These are phyloP conservation scores for Anguilla anguilla DNA, from an alignment of 2,797 vertebrate genomes.

Conservation along the genomic window DNA sequence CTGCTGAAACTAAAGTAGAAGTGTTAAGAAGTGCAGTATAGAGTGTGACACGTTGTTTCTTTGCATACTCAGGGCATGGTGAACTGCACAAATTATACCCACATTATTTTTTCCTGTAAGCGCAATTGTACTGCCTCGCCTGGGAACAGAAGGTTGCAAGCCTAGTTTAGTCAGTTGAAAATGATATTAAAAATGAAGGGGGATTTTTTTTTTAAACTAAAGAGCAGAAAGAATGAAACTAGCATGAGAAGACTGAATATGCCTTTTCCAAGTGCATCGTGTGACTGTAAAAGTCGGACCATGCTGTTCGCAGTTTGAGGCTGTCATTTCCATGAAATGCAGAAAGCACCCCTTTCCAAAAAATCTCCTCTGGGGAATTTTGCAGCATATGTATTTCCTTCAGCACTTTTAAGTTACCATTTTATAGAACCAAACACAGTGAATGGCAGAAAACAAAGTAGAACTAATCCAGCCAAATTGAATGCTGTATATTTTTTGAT, in stretches of 20 bases:
- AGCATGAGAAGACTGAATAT: slow-evolving; percentile 20
- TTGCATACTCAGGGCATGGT: neutral
- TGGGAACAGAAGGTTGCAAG: neutral
- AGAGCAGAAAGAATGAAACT: slow-evolving; percentile 1
- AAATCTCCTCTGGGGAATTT: slow-evolving; percentile 15
- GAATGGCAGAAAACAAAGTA: slow-evolving; percentile 42
- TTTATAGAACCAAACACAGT: slow-evolving; percentile 33
- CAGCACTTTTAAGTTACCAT: slow-evolving; percentile 43
- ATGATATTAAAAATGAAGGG: neutral
- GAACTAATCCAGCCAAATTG: slow-evolving; percentile 21
- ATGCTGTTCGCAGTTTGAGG: slow-evolving; percentile 23
- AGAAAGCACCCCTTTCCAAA: slow-evolving; percentile 41
- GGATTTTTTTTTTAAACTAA: neutral
- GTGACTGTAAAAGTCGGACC: slow-evolving; percentile 14
- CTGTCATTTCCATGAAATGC: slow-evolving; percentile 18
- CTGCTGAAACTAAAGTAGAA: neutral
- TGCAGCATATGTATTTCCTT: slow-evolving; percentile 28
- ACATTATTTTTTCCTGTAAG: neutral
- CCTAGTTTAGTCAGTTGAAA: neutral
- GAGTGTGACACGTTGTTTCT: neutral
- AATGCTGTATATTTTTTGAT: neutral
- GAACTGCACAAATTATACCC: neutral
- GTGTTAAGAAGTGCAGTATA: neutral
- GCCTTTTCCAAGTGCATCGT: slow-evolving; percentile 6
- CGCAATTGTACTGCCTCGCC: neutral